These are phyloP conservation scores for Drosophila melanica DNA, from an alignment of 1,140 invertebrate species.

Conservation along the genomic window DNA sequence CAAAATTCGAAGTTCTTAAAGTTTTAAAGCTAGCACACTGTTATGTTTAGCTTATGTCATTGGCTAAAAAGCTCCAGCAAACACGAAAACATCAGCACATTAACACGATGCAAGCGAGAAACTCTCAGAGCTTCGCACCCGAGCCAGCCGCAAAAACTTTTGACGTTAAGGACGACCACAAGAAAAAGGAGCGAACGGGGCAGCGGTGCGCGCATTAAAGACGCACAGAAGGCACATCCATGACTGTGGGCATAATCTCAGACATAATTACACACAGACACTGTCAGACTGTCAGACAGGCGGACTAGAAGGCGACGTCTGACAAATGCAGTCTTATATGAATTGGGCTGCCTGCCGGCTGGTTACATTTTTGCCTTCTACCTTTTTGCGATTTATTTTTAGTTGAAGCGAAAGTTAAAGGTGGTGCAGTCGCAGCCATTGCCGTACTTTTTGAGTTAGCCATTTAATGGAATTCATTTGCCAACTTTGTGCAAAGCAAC, in stretches of 20 bases:
- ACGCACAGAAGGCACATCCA: slow-evolving; percentile 53
- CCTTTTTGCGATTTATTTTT: slow-evolving; percentile 38
- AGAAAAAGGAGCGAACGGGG: slow-evolving; percentile 30
- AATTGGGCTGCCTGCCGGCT: slow-evolving; percentile 39
- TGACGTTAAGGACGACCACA: slow-evolving; percentile 57
- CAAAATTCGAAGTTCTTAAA: too few relatives aligned
- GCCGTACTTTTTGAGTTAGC: slow-evolving; percentile 23
- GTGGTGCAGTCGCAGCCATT: slow-evolving; percentile 6
- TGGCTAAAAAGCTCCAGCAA: slow-evolving; percentile 56
- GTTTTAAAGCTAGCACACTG: background rate
- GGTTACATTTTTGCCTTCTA: slow-evolving; percentile 31
- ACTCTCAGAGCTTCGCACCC: slow-evolving; percentile 48
- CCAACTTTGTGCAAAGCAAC: slow-evolving; percentile 51
- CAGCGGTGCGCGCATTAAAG: slow-evolving; percentile 52
- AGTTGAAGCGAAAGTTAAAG: slow-evolving; percentile 61
- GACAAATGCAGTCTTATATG: slow-evolving; percentile 77
- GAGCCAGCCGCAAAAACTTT: slow-evolving; percentile 69
- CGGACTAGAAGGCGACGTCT: slow-evolving; percentile 28
- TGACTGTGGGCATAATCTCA: slow-evolving; percentile 79
- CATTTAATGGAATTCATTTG: slow-evolving; percentile 38
- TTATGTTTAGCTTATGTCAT: slow-evolving; percentile 27
- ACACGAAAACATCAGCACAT: slow-evolving; percentile 64
- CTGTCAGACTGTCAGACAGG: slow-evolving; percentile 18
- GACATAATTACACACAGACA: slow-evolving; percentile 72
- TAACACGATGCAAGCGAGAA: slow-evolving; percentile 28